Conservation (phyloP, 2,797 vertebrate species). For the Acanthis flammea region DNA sequence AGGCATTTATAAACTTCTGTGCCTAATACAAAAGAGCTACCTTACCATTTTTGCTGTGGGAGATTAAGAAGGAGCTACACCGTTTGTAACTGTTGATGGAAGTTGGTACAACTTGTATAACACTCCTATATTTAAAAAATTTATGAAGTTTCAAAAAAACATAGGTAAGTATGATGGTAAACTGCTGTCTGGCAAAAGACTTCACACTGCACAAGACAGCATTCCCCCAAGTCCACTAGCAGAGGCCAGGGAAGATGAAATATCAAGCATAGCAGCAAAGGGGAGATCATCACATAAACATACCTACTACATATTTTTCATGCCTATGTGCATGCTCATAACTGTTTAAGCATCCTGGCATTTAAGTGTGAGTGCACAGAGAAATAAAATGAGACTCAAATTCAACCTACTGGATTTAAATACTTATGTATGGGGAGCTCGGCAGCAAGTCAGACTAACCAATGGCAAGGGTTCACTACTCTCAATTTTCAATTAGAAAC, state of each 20-base stretch:
- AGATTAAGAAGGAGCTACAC: accelerated
- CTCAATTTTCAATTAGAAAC: background rate
- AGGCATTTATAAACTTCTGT: background rate
- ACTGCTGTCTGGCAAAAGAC: background rate
- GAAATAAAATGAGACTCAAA: background rate
- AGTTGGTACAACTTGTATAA: background rate
- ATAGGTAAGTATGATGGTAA: background rate
- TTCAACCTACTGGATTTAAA: background rate
- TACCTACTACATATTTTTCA: background rate
- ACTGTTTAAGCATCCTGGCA: background rate
- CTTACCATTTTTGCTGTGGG: background rate
- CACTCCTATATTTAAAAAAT: background rate
- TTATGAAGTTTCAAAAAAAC: background rate
- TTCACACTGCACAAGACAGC: background rate
- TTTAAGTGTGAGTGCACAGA: background rate
- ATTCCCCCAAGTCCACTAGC: background rate
- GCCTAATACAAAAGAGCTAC: background rate
- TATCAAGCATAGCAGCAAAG: background rate
- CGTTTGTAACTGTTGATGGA: background rate
- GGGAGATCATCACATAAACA: background rate
- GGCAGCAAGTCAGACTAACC: background rate
- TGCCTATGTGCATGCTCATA: background rate
- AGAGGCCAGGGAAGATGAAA: background rate
- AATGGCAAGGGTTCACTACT: background rate
- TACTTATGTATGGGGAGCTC: background rate